These are phyloP conservation scores for Alsophila aescularia DNA, from an alignment of 2,888 invertebrate species.

Conservation along the genomic window DNA sequence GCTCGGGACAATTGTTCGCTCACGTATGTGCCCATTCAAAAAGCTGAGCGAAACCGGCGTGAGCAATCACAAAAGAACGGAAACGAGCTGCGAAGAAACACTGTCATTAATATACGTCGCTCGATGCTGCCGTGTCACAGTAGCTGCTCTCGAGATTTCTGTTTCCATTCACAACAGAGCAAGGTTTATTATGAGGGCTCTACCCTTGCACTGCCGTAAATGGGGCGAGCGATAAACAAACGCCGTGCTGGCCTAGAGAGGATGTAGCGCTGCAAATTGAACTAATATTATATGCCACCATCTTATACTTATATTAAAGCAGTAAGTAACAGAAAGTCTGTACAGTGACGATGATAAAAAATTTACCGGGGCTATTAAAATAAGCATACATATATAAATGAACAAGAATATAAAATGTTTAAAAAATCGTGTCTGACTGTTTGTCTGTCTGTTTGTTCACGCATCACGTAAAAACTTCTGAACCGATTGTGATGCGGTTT, in stretches of 20 bases:
- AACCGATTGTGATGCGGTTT: too few species aligned
- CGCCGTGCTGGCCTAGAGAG: conserved; percentile 20
- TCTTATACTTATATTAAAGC: too few species aligned
- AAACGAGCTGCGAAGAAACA: conserved; percentile 71
- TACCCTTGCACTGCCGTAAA: conserved; percentile 38
- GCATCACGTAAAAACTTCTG: too few species aligned
- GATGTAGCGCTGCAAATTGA: conserved; percentile 1
- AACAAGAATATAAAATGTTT: too few species aligned
- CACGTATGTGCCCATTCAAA: conserved; percentile 70
- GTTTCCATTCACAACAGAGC: conserved; percentile 48
- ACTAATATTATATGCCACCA: neutral
- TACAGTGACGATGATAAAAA: too few species aligned
- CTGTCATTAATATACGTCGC: conserved; percentile 71
- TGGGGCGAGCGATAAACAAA: conserved; percentile 44
- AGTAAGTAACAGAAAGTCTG: too few species aligned
- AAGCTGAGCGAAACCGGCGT: conserved; percentile 55
- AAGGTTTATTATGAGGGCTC: conserved; percentile 45
- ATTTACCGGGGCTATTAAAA: neutral
- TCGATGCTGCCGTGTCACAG: conserved; percentile 46
- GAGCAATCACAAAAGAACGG: conserved; percentile 71
- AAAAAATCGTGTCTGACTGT: too few species aligned
- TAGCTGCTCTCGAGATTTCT: conserved; percentile 40
- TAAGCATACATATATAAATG: too few species aligned
- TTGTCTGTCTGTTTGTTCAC: too few species aligned
- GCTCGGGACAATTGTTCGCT: conserved; percentile 62